Evolutionary conservation across 2,888 invertebrate species (phyloP), one percentile per base, ranked within the genome.

Genomic region (Drosophila atroscutellata): DNA sequence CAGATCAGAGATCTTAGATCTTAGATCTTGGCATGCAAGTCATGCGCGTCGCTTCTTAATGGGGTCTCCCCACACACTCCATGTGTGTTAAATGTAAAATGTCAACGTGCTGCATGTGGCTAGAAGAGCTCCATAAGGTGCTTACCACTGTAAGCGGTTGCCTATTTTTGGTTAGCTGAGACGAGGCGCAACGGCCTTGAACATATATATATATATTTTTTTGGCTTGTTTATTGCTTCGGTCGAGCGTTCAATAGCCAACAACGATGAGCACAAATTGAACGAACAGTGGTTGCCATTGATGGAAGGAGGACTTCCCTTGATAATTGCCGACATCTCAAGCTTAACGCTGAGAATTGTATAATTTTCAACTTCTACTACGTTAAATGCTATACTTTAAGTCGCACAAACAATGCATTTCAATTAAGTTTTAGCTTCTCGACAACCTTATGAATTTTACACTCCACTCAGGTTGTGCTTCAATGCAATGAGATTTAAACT

Each of bases 61-160:
- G 80, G 62, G 61, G 72, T 75, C 80, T 77, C 58, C 60, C 59
- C 75, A 76, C 61, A 61, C 28, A 42, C 37, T 50, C 42, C 20
- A 20, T 42, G 39, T 61, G 51, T 51, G 62, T 24, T 24, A 45
- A 45, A 24, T 45, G 15, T 67, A 66, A 75, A 80, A 81, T 77
- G 84, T 86, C 84, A 86, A 84, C 81, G 64, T 63, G 64, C 63
- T 72, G 68, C 68, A 75, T 70, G 64, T 67, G 66, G 73, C 60
- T 47, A 72, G 34, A 20, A 65, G 61, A 67, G 47, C 75, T 42
- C 50, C 45, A 47, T 77, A 77, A 77, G 77, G 80, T 54, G 77
- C 76, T 77, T 77, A 80, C 36, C 45, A 54, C 24, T 77, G 52
- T 61, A 52, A 26, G n/a, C 77, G 28, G 24, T 51, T 74, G 54